Conservation (phyloP, 2,113 vertebrate species). For the Heloderma charlesbogerti region DNA sequence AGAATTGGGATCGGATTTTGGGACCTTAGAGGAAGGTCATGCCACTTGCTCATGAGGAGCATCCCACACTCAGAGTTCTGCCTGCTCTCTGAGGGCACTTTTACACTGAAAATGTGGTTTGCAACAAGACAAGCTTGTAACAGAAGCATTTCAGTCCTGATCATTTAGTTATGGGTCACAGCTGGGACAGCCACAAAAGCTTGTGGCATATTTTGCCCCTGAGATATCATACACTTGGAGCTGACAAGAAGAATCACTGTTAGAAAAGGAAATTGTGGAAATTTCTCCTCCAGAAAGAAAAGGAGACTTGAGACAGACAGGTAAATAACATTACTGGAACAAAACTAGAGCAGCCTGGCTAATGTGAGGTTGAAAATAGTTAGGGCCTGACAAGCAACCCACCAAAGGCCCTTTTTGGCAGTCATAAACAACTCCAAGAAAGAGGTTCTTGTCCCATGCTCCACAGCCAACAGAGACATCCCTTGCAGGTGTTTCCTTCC, state of each 20-base stretch:
- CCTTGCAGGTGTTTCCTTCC: slow-evolving; percentile 18
- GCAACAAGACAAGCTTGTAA: background rate
- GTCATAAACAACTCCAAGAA: slow-evolving; percentile 12
- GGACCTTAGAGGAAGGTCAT: background rate
- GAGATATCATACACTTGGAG: background rate
- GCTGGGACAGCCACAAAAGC: background rate
- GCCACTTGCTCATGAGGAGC: background rate
- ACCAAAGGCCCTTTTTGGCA: background rate
- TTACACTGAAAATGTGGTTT: background rate
- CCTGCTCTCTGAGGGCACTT: background rate
- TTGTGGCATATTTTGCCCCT: background rate
- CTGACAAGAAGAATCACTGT: background rate
- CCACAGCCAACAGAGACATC: background rate
- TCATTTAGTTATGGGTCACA: background rate
- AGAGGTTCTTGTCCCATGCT: background rate
- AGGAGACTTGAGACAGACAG: background rate
- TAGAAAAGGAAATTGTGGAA: background rate
- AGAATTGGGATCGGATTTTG: background rate
- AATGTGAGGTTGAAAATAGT: background rate
- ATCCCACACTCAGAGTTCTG: background rate
- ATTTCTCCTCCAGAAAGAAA: background rate
- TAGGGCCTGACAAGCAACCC: background rate
- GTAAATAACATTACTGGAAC: background rate
- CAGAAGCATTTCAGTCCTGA: background rate
- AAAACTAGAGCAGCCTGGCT: slow-evolving; percentile 3